Base-by-base conservation (phyloP, 1,140 invertebrate genomes). In the Amyelois transitella region DNA sequence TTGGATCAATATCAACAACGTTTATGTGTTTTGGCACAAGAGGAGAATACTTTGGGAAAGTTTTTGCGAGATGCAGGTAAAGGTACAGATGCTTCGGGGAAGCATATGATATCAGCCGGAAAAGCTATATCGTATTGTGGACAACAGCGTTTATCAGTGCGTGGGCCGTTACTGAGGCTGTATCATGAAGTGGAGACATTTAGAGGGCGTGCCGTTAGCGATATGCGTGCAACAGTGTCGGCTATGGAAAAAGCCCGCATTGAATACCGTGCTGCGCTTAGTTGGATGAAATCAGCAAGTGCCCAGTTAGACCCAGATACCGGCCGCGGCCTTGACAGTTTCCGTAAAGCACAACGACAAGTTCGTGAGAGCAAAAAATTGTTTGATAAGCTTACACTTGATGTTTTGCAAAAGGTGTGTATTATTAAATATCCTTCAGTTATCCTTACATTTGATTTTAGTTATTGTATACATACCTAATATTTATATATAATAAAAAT, bases 221-320 rank as follows among this genome's bases (percentile, higher is more conserved):
- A 99, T 83, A 99, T 98, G 18, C 88, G 95, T 12, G 90, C 93
- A 43, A 99, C 97, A 6, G 94, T 99, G 0, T 91, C 94, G 44
- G 92, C 94, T 51, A 99, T 99, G 96, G 98, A 99, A 81, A 96
- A 95, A 77, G 92, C 95, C 1, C 91, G 99, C 53, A 98, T 96
- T n/a, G 97, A 99, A 70, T 99, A 99, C 86, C 90, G 96, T 54
- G 98, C 97, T 0, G 96, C 97, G 0, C 90, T 99, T 1, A 94
- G 96, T 73, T 99, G 99, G 98, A 99, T 99, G 98, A 99, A 99
- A 89, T 96, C 98, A 63, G 93, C 97, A 1, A 99, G 97, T 53
- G 94, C 96, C 64, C 95, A 99, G 81, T 89, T 99, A 14, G 98
- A 99, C 89, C 99, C 99, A 0, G 98, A 99, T 76, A 97, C 96